Base-by-base conservation (phyloP, 2,888 invertebrate genomes). In the Oxyteleia sp. region DNA sequence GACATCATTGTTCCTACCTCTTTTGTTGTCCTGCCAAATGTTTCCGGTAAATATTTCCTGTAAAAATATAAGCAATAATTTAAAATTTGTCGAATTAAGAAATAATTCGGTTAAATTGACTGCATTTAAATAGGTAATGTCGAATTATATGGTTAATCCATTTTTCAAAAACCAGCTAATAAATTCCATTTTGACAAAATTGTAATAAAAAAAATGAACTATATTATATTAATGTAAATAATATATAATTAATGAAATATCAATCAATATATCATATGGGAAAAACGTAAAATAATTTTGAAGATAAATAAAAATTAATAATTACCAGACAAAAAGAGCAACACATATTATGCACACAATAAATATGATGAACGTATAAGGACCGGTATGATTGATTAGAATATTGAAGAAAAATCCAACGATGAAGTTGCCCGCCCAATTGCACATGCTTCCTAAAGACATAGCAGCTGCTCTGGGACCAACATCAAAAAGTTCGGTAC, bases 381-480 rank as follows among this genome's bases (percentile, higher is more conserved):
- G 94, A 0, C 96, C 96, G 85, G 97, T 95, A 29, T 93, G 88
- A 13, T 92, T 93, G 84, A 96, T 94, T 91, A 97, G 91, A 10
- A 94, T 93, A 7, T 96, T 96, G 93, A 98, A 97, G 16, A 95
- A 94, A 95, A 98, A 96, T 32, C 97, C 98, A 82, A 98, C 96
- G 4, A 97, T 90, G 92, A 98, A 97, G 94, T 98, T 98, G 49
- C 97, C 97, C 0, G 95, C 95, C 98, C 98, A 98, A 92, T 98
- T 98, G 80, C 96, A 95, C 88, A 97, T 95, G 82, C 97, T 97
- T 45, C 98, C 98, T 92, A 97, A 94, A 53, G 98, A 96, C 97
- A 98, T 98, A 63, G 97, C 97, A 16, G 96, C 96, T 0, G 97
- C 95, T n/a, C 97, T 95, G 0, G 98, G 97, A 0, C 96, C 96